phyloP scores from a whole-genome alignment of 2,797 vertebrate species.

The Hippoglossus hippoglossus region DNA sequence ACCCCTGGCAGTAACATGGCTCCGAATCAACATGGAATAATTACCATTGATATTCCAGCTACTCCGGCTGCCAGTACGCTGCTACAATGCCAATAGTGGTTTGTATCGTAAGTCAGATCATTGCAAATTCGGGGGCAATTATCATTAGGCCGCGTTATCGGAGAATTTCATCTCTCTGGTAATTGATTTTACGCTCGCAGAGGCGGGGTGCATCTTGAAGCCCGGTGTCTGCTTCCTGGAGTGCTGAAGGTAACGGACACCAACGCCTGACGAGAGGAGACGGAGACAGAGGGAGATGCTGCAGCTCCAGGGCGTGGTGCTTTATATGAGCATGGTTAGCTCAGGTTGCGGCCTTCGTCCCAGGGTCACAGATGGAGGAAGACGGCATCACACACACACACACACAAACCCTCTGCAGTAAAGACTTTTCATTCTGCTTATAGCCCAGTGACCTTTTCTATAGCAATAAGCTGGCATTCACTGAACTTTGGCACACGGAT shows the following conservation, averaged over 20 bases:
- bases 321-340: constrained; percentile 64
- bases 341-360: constrained; percentile 65
- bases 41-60: constrained; percentile 79
- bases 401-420: constrained; percentile 34
- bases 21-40: constrained; percentile 75
- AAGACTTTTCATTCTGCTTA: constrained; percentile 69
- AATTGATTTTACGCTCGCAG: constrained; percentile 77
- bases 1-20: constrained; percentile 58
- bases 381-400: constrained; percentile 18
- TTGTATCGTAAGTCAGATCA: constrained; percentile 73
- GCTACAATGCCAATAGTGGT: constrained; percentile 69
- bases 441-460: constrained; percentile 74
- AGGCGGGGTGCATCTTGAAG: constrained; percentile 55
- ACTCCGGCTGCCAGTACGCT: constrained; percentile 62
- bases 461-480: constrained; percentile 78
- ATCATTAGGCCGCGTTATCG: constrained; percentile 73
- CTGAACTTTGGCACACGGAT: constrained; percentile 66
- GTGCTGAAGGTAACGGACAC: constrained; percentile 74
- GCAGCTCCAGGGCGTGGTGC: constrained; percentile 57
- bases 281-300: constrained; percentile 31
- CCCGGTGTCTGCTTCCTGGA: constrained; percentile 70
- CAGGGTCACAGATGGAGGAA: constrained; percentile 58
- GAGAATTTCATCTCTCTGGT: constrained; percentile 78
- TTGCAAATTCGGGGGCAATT: constrained; percentile 72
- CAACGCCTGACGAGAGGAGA: constrained; percentile 46